These are phyloP conservation scores for Nephotettix cincticeps DNA, from an alignment of 1,140 invertebrate genomes.

Conservation along the genomic window DNA sequence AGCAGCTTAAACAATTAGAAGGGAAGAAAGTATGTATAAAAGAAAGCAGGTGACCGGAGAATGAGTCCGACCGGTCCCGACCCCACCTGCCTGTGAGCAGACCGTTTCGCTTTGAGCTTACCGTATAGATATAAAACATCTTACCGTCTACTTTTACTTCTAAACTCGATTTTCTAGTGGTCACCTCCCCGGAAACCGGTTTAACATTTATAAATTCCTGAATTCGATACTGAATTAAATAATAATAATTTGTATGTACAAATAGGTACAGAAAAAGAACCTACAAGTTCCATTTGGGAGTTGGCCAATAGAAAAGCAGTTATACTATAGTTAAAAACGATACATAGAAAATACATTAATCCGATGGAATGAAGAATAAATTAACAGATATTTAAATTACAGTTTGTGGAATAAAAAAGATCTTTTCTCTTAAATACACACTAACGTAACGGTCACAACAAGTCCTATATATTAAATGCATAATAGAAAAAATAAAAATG, in stretches of 20 bases:
- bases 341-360: conserved; percentile 29
- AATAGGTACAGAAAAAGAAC: conserved; percentile 25
- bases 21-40: conserved; percentile 32
- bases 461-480: conserved; percentile 24
- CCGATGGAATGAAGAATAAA: conserved; percentile 36
- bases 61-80: conserved; percentile 25
- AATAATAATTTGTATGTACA: conserved; percentile 31
- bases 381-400: conserved; percentile 21
- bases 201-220: conserved; percentile 30
- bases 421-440: conserved; percentile 20
- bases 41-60: conserved; percentile 18
- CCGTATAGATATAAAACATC: conserved; percentile 18
- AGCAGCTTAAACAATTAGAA: conserved; percentile 30
- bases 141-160: conserved; percentile 21
- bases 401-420: conserved; percentile 17
- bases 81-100: conserved; percentile 21
- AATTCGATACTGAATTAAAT: conserved; percentile 20
- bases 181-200: conserved; percentile 21
- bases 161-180: conserved; percentile 22
- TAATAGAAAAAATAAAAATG: conserved; percentile 25
- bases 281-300: conserved; percentile 18
- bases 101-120: conserved; percentile 26
- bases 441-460: conserved; percentile 13
- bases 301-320: conserved; percentile 32
- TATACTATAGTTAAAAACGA: conserved; percentile 28